Evolutionary conservation across 2,888 invertebrate genomes (phyloP).

Genomic region (Xestia sexstrigata): DNA sequence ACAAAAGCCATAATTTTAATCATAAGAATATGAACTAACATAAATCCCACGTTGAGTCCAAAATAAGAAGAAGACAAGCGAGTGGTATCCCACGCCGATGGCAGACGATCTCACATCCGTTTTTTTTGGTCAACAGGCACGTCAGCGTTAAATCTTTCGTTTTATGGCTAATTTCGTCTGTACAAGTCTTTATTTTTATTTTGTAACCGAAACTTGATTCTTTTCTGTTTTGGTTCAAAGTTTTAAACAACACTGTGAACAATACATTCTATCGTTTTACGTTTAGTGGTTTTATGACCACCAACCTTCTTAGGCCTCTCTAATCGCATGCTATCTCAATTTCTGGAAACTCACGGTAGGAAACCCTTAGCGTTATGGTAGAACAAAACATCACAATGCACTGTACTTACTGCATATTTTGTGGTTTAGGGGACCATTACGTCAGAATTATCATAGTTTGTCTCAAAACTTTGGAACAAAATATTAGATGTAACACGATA

Average conservation of each 20-base stretch:
- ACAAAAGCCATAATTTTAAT: constrained; percentile 28
- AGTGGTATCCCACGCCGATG: constrained; percentile 49
- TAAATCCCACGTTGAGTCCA: constrained; percentile 32
- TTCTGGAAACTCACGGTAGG: background rate
- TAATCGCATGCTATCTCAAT: background rate
- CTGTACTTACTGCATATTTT: background rate
- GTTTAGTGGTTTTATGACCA: background rate
- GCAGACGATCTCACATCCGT: background rate
- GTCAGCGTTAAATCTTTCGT: constrained; percentile 51
- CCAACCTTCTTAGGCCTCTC: background rate
- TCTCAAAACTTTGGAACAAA: background rate
- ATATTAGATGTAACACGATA: constrained; percentile 14
- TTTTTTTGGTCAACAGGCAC: constrained; percentile 37
- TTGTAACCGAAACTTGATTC: constrained; percentile 4
- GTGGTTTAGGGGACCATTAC: background rate
- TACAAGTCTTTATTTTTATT: constrained; percentile 39
- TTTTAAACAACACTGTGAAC: background rate
- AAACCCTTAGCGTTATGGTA: background rate
- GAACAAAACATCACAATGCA: background rate
- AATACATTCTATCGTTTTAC: background rate
- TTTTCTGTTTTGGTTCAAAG: background rate
- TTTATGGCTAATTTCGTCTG: constrained; percentile 47
- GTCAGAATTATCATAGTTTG: background rate
- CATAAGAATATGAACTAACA: constrained; percentile 14
- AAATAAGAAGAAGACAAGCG: constrained; percentile 26